Base-by-base conservation (phyloP, 2,113 vertebrate genomes). In the Gymnocephalus cernua region DNA sequence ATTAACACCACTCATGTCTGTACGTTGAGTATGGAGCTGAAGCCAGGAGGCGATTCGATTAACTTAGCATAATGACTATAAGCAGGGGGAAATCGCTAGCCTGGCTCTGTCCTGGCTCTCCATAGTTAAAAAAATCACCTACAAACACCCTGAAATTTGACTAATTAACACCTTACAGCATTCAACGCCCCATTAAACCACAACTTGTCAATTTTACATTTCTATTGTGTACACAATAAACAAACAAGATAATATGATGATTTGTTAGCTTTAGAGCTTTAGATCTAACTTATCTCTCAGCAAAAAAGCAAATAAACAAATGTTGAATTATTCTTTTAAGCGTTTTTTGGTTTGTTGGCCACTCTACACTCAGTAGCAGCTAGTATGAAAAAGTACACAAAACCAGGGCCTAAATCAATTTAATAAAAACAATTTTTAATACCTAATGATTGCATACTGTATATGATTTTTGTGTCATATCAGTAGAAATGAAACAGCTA, bases 41-140 rank as follows among this genome's bases (percentile, higher is more conserved):
- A 65, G 19, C 23, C 2, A 2, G 4, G 25, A 38, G 3, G 47
- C 0, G 3, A 62, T 56, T 45, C 64, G 67, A 38, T 47, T 64
- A 71, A 19, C 15, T 25, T 63, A 38, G n/a, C 72, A 48, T 56
- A 47, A 48, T 56, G 79, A 21, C 56, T 54, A 5, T 8, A 35
- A 64, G 6, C 16, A 71, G 13, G 18, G 35, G 48, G 35, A 72
- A 48, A 73, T 4, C 3, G 27, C 19, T 14, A 45, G 51, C 51
- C 38, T 23, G 41, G 5, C 44, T 68, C 3, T 5, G 18, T 38
- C 35, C 35, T 38, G 35, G 35, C 35, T 9, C 35, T n/a, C 23
- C 2, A 35, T 32, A 3, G 35, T 44, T 54, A 3, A 27, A 44
- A 12, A 57, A 57, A 16, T 16, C 8, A 32, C 29, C 16, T 62